A percentile compares a stretch with the other conserved stretches of the same genome.
phyloP scores from a whole-genome alignment of 2,113 vertebrate genomes.

The Ornithorhynchus anatinus region DNA sequence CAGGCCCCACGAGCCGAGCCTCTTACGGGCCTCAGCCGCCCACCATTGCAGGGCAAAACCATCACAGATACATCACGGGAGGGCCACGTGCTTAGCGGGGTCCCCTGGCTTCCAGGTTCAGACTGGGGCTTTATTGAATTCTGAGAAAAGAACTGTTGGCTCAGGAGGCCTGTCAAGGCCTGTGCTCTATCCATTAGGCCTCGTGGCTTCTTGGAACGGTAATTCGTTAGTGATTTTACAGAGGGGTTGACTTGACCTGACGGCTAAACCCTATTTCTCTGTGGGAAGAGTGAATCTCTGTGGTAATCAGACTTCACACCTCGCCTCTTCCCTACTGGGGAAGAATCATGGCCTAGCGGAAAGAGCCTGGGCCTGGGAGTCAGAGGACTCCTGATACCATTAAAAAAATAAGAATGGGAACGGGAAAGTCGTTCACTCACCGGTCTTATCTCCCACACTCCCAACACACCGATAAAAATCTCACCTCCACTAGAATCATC shows the following conservation, averaged over 20 bases:
- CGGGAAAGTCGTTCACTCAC: too few species aligned
- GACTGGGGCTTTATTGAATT: neutral
- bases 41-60: too few species aligned
- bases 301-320: conserved; percentile 29
- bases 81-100: too few species aligned
- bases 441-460: too few species aligned
- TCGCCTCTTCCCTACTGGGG: conserved; percentile 21
- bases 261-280: neutral
- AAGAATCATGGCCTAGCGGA: too few species aligned
- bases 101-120: conserved; percentile 6
- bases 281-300: neutral
- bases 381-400: too few species aligned
- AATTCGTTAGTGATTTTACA: conserved; percentile 62
- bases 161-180: neutral
- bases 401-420: too few species aligned
- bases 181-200: too few species aligned
- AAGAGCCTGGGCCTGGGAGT: too few species aligned
- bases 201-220: conserved; percentile 3
- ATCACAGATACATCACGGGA: too few species aligned
- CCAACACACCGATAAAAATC: too few species aligned
- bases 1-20: conserved; percentile 38
- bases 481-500: too few species aligned
- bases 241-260: conserved; percentile 6
- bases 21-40: neutral
- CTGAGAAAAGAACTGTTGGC: conserved; percentile 24